Conservation (phyloP, 2,113 vertebrate genomes). For the Nothoprocta perdicaria region DNA sequence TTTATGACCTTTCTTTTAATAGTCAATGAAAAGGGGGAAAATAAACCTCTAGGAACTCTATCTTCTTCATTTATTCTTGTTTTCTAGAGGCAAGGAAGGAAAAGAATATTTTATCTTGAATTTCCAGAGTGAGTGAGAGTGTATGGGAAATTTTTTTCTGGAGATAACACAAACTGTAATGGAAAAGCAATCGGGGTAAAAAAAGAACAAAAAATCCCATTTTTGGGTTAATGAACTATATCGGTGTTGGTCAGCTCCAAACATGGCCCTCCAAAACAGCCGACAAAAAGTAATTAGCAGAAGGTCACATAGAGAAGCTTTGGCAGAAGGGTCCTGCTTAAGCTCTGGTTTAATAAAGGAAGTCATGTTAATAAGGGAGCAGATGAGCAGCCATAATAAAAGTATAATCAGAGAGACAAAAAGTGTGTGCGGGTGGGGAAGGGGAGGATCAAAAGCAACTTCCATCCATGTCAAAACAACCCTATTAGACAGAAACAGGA, state of each 20-base stretch:
- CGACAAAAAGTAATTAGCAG: background rate
- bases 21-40: background rate
- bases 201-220: background rate
- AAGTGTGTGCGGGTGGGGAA: background rate
- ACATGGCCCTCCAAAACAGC: background rate
- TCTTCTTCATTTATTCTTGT: background rate
- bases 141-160: background rate
- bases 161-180: background rate
- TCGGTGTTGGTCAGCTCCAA: background rate
- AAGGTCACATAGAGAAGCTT: background rate
- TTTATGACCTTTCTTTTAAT: background rate
- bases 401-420: background rate
- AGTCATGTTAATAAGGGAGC: background rate
- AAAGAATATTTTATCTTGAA: background rate
- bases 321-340: background rate
- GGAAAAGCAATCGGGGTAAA: rapidly evolving
- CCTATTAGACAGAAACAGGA: background rate
- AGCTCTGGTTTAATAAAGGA: background rate
- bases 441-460: background rate
- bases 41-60: background rate
- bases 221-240: background rate
- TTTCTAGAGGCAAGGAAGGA: background rate
- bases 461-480: background rate
- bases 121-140: background rate
- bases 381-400: background rate